Base-by-base conservation (phyloP, 2,797 vertebrate species). In the Etheostoma perlongum region DNA sequence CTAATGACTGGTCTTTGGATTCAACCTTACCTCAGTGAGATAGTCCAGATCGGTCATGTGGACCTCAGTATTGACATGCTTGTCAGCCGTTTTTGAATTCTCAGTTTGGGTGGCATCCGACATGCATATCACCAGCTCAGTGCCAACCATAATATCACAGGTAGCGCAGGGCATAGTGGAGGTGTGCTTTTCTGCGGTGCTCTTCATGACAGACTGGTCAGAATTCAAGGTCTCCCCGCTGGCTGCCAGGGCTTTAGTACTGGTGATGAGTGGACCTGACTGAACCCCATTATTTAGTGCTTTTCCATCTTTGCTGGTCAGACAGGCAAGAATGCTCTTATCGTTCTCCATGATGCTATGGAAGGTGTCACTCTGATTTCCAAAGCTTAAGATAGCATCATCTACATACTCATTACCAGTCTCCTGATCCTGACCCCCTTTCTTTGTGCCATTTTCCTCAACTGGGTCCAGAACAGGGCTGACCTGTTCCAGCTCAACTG, bases 31-130 rank as follows among this genome's bases (percentile, higher is more conserved):
- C 92, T 89, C 68, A 23, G 73, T 15, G 0, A 94, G 6, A 36
- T 85, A 90, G 83, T 95, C 92, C 75, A 95, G 84, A 67, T 96
- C 94, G 15, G 84, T 27, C 89, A 94, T 94, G 72, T 65, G 75
- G 61, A 95, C 68, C 6, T 93, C 91, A 18, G 94, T 95, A 12
- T 72, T 69, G 52, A 87, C 18, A 23, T 67, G 25, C 70, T 92
- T 92, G 51, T 95, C 93, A 18, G 82, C 74, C 2, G 87, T 90
- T 55, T 58, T 36, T 4, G 57, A 73, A 23, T 47, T 53, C 15
- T 75, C 30, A 2, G 91, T 93, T 59, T 94, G 93, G 30, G 84
- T 89, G 19, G 23, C 72, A 47, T 72, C 10, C 52, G 90, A 71
- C 10, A 4, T 27, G 11, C 27, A 14, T 2, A 1, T 9, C 4